These are phyloP conservation scores for Rhagoletis pomonella DNA, from an alignment of 1,140 invertebrate species.

Conservation along the genomic window DNA sequence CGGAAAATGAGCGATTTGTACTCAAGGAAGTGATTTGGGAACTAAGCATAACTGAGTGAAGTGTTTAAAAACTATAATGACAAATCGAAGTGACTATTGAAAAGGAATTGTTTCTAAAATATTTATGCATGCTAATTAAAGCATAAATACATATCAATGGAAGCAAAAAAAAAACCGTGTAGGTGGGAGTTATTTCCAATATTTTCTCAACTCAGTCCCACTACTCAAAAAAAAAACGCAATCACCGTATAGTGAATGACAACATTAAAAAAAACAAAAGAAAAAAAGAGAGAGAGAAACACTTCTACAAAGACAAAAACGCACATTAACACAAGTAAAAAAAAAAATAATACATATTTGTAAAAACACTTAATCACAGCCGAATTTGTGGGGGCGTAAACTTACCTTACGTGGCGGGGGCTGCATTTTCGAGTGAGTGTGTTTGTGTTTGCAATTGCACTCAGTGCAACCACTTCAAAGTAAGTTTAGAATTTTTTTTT, in stretches of 20 bases:
- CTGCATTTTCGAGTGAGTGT: constrained; percentile 69
- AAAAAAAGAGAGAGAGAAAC: neutral
- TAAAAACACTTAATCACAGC: neutral
- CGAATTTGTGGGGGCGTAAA: neutral
- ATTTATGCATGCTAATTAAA: no score
- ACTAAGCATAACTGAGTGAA: no score
- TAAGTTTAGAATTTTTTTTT: constrained; percentile 39
- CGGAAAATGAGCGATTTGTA: no score
- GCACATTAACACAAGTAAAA: constrained; percentile 4
- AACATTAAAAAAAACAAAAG: neutral
- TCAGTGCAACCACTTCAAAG: constrained; percentile 23
- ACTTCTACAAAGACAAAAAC: neutral
- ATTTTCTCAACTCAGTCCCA: no score
- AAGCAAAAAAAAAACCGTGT: neutral
- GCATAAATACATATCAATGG: neutral
- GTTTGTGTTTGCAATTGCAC: constrained; percentile 27
- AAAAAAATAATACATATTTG: neutral
- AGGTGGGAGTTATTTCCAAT: no score
- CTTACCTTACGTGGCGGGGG: constrained; percentile 73
- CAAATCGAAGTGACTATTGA: no score
- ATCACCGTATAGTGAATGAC: constrained; percentile 4
- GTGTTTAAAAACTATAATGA: no score
- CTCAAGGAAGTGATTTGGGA: no score
- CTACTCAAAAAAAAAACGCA: neutral
- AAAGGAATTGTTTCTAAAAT: no score